phyloP scores from a whole-genome alignment of 2,888 invertebrate genomes.

The Hylaea fasciaria region DNA sequence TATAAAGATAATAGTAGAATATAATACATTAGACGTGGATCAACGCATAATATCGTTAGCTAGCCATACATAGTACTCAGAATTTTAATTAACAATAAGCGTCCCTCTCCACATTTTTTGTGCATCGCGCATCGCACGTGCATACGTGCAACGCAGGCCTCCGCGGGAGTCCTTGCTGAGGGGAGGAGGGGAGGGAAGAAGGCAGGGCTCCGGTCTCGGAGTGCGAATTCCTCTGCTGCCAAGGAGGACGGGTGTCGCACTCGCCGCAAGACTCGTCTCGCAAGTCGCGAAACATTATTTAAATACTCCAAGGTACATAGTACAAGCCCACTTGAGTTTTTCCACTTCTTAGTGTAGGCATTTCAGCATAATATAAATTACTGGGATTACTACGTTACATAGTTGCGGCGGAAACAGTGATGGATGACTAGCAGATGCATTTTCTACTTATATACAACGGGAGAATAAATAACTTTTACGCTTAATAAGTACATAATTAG shows the following conservation, averaged over 20 bases:
- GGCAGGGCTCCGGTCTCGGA: slow-evolving; percentile 38
- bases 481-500: not conserved
- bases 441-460: slow-evolving; percentile 6
- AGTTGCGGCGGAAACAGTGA: slow-evolving; percentile 16
- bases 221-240: slow-evolving; percentile 60
- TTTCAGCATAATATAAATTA: slow-evolving; percentile 32
- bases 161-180: slow-evolving; percentile 25
- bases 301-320: slow-evolving; percentile 39
- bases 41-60: too few species aligned
- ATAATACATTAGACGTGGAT: too few species aligned
- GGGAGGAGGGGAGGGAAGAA: slow-evolving; percentile 28
- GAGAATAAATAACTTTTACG: not conserved
- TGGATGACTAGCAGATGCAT: slow-evolving; percentile 10
- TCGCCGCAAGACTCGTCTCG: slow-evolving; percentile 11
- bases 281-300: slow-evolving; percentile 40
- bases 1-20: too few species aligned
- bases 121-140: slow-evolving; percentile 2
- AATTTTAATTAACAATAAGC: slow-evolving; percentile 13
- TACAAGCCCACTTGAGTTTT: slow-evolving; percentile 33
- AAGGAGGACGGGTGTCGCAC: slow-evolving; percentile 41
- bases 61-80: not conserved
- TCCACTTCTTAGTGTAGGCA: slow-evolving; percentile 18
- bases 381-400: slow-evolving; percentile 13
- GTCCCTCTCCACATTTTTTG: slow-evolving; percentile 13
- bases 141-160: slow-evolving; percentile 20